These are phyloP conservation scores for Lontra canadensis DNA, from an alignment of 2,113 vertebrate species.

Conservation along the genomic window DNA sequence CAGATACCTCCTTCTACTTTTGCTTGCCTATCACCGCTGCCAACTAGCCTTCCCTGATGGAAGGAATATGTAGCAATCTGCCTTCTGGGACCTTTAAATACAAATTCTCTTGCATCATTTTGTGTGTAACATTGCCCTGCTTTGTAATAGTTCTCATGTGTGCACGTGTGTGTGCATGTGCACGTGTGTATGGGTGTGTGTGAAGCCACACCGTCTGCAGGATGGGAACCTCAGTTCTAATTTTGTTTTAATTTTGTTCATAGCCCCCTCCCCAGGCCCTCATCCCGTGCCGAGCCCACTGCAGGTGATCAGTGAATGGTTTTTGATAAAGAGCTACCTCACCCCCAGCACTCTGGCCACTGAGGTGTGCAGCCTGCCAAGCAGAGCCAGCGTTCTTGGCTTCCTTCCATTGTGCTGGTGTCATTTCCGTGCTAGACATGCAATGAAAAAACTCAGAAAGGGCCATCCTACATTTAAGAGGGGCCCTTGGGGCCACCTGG, in stretches of 20 bases:
- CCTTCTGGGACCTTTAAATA: neutral
- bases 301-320: conserved; percentile 55
- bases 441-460: conserved; percentile 1
- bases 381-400: conserved; percentile 53
- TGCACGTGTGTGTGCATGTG: no score
- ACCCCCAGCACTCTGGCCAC: conserved; percentile 26
- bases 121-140: neutral
- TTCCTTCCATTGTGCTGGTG: conserved; percentile 36
- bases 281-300: neutral
- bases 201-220: neutral
- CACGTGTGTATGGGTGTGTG: no score
- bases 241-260: conserved; percentile 27
- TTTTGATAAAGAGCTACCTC: conserved; percentile 61
- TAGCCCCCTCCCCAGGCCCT: neutral
- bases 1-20: neutral
- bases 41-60: neutral
- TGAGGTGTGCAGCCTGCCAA: conserved; percentile 39
- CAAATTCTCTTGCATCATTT: neutral
- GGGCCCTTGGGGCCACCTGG: neutral
- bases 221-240: conserved; percentile 24
- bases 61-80: neutral
- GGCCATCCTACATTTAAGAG: neutral
- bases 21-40: neutral
- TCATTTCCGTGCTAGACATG: conserved; percentile 56
- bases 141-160: neutral